Evolutionary conservation across 2,113 vertebrate species (phyloP).

Genomic region (Polypterus senegalus): DNA sequence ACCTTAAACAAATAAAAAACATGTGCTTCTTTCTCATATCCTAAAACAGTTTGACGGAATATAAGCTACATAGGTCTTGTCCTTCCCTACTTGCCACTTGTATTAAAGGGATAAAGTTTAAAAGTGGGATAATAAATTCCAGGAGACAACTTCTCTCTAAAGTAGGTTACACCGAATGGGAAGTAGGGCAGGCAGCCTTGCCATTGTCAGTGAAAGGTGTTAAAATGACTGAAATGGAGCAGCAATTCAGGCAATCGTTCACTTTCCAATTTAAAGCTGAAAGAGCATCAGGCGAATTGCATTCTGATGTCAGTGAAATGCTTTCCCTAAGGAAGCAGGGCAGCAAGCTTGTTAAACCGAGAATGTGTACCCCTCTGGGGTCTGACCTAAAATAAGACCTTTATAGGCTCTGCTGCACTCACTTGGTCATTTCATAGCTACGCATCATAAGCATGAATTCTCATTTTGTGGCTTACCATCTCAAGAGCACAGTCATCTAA

Average conservation of each 20-base stretch:
- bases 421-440: no score
- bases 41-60: no score
- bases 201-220: background rate
- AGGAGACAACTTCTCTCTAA: no score
- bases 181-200: background rate
- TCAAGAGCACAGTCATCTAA: no score
- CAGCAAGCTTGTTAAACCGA: background rate
- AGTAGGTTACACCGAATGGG: background rate
- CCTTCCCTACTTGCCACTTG: no score
- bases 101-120: no score
- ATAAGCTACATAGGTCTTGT: no score
- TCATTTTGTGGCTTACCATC: no score
- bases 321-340: background rate
- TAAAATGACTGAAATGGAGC: slow-evolving; percentile 1
- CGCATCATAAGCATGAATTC: no score
- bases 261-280: background rate
- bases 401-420: background rate
- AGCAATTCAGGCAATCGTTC: background rate
- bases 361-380: slow-evolving; percentile 1
- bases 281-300: background rate
- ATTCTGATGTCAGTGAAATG: background rate
- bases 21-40: no score
- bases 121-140: no score
- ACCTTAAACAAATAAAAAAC: no score
- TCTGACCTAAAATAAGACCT: background rate